A percentile compares a stretch with the other conserved stretches of the same genome.
Evolutionary conservation across 2,113 vertebrate genomes (phyloP).

Genomic region (Tyrannus savana): DNA sequence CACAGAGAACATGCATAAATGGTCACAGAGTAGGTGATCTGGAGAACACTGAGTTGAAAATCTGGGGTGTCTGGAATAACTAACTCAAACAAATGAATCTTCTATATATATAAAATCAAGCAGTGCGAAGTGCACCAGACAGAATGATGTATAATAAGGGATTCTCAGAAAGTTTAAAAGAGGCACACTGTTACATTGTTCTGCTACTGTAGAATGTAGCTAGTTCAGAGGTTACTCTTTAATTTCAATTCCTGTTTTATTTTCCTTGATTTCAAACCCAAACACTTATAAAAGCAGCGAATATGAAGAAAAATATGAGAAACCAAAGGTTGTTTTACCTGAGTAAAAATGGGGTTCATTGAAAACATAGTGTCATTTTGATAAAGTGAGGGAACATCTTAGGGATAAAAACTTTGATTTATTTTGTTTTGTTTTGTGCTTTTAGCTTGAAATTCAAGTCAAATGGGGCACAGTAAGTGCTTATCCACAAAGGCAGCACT

Average conservation of each 20-base stretch:
- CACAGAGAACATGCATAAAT: background rate
- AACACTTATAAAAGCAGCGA: background rate
- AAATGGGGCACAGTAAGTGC: background rate
- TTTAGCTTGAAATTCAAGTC: background rate
- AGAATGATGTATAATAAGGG: background rate
- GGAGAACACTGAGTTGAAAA: background rate
- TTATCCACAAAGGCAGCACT: background rate
- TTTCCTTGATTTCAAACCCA: background rate
- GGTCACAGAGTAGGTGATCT: background rate
- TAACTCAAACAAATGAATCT: background rate
- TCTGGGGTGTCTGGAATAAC: background rate
- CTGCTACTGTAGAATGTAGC: background rate
- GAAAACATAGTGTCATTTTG: conserved; percentile 5
- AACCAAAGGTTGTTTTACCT: background rate
- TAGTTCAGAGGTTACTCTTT: background rate
- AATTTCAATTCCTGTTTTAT: background rate
- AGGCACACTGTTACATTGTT: background rate
- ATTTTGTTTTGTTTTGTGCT: background rate
- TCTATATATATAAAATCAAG: background rate
- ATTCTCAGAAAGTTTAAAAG: background rate
- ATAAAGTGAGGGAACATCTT: background rate
- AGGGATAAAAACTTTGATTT: background rate
- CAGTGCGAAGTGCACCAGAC: background rate
- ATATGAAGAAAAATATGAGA: background rate
- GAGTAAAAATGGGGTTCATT: background rate